These are phyloP conservation scores for Dolichomitus sp. DNA, from an alignment of 2,888 invertebrate species.

Conservation along the genomic window DNA sequence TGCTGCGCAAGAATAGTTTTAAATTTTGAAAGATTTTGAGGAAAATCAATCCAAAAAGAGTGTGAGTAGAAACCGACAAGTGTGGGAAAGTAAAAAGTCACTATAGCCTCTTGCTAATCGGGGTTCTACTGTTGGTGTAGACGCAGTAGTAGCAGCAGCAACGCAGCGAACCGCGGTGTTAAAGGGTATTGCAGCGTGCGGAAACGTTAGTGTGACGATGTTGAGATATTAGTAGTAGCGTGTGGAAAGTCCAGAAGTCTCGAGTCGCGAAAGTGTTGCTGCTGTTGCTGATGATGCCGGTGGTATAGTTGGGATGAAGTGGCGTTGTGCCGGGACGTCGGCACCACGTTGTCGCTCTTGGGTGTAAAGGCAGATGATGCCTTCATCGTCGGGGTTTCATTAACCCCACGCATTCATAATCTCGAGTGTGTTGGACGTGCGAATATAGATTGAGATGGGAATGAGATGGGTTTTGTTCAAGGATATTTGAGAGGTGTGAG, in stretches of 20 bases:
- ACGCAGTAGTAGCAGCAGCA: neutral
- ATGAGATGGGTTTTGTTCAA: constrained; percentile 84
- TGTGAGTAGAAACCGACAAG: too few species aligned
- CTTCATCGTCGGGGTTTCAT: constrained; percentile 81
- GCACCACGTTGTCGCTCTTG: constrained; percentile 53
- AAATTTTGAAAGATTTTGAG: too few species aligned
- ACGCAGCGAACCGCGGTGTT: neutral
- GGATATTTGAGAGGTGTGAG: constrained; percentile 81
- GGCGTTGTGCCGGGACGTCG: constrained; percentile 30
- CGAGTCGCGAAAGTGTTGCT: constrained; percentile 60
- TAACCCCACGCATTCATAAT: constrained; percentile 85
- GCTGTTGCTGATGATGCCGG: constrained; percentile 54
- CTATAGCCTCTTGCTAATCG: neutral
- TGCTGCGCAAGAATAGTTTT: too few species aligned
- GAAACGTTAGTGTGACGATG: constrained; percentile 4
- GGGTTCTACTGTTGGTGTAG: neutral
- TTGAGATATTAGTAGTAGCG: constrained; percentile 41
- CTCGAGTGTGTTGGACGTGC: constrained; percentile 86
- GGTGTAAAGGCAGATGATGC: constrained; percentile 85
- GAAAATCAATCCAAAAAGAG: too few species aligned
- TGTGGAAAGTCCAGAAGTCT: constrained; percentile 36
- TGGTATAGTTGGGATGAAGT: constrained; percentile 58
- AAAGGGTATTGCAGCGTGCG: constrained; percentile 6
- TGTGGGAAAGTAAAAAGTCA: neutral
- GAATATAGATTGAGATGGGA: constrained; percentile 86